phyloP scores from a whole-genome alignment of 2,888 invertebrate genomes.

The Xylophagus ater region DNA sequence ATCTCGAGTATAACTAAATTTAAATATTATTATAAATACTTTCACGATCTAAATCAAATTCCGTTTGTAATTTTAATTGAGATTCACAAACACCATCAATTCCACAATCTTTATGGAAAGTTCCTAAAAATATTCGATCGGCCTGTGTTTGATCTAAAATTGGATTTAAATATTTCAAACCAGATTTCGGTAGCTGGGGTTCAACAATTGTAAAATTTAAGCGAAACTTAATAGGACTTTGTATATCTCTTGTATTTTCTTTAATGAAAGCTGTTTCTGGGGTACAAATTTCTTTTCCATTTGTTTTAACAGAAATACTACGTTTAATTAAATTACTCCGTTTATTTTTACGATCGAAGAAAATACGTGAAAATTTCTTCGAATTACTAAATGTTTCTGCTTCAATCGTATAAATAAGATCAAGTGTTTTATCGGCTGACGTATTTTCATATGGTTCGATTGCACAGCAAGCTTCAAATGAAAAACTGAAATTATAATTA shows the following conservation, averaged over 20 bases:
- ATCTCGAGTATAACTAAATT: conserved; percentile 24
- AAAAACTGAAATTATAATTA: conserved; percentile 43
- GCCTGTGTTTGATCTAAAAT: conserved; percentile 82
- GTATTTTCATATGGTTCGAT: conserved; percentile 51
- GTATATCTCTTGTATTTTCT: conserved; percentile 77
- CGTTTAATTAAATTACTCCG: conserved; percentile 50
- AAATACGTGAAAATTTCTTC: conserved; percentile 70
- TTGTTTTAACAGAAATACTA: conserved; percentile 50
- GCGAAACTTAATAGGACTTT: conserved; percentile 75
- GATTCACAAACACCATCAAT: conserved; percentile 78
- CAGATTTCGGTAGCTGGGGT: conserved; percentile 48
- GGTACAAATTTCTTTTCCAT: conserved; percentile 52
- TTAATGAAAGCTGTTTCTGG: conserved; percentile 74
- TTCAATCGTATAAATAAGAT: conserved; percentile 63
- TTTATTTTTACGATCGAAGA: conserved; percentile 52
- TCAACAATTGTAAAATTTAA: conserved; percentile 72
- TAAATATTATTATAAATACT: conserved; percentile 28
- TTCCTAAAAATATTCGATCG: conserved; percentile 66
- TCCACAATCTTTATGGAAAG: conserved; percentile 87
- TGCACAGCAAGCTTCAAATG: conserved; percentile 74
- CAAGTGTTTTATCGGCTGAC: conserved; percentile 43
- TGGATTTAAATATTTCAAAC: conserved; percentile 45
- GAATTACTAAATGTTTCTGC: conserved; percentile 67
- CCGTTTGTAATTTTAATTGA: conserved; percentile 55
- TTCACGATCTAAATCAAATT: conserved; percentile 29